Percentiles rank a stretch among this genome's conserved stretches.
phyloP scores from a whole-genome alignment of 2,888 invertebrate genomes.

The Apodemia duryi region DNA sequence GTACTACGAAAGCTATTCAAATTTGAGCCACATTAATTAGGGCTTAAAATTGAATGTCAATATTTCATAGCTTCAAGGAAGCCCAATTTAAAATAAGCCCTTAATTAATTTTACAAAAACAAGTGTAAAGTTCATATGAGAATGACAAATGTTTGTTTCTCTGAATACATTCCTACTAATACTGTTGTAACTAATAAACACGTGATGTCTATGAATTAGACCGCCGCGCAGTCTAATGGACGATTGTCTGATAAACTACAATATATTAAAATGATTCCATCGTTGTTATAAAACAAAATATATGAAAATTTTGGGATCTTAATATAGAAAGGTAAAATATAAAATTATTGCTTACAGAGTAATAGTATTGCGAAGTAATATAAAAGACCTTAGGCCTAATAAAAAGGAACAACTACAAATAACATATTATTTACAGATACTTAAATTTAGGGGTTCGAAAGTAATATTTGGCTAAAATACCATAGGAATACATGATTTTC shows the following conservation, averaged over 20 bases:
- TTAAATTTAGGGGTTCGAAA: slow-evolving; percentile 61
- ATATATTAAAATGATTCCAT: slow-evolving; percentile 2
- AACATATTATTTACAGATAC: slow-evolving; percentile 73
- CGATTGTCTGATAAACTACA: slow-evolving; percentile 7
- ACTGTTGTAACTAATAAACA: slow-evolving; percentile 1
- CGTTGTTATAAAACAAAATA: slow-evolving; percentile 22
- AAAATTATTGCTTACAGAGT: slow-evolving; percentile 73
- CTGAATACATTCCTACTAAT: slow-evolving; percentile 10
- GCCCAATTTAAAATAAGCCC: slow-evolving; percentile 11
- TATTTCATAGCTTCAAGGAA: slow-evolving; percentile 8
- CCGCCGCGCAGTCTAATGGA: slow-evolving; percentile 7
- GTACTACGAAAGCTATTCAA: slow-evolving; percentile 11
- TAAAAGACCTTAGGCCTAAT: slow-evolving; percentile 68
- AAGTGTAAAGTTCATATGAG: neutral
- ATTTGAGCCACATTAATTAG: slow-evolving; percentile 3
- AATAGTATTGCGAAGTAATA: slow-evolving; percentile 71
- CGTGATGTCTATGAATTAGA: slow-evolving; percentile 6
- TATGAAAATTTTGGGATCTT: slow-evolving; percentile 29
- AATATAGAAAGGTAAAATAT: slow-evolving; percentile 44
- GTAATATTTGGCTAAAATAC: slow-evolving; percentile 76
- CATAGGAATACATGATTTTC: slow-evolving; percentile 63
- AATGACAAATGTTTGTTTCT: neutral
- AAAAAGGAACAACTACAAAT: slow-evolving; percentile 70
- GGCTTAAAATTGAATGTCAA: slow-evolving; percentile 9
- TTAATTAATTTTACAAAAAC: slow-evolving; percentile 11